These are phyloP conservation scores for Hylia prasina DNA, from an alignment of 2,113 vertebrate genomes.

Conservation along the genomic window DNA sequence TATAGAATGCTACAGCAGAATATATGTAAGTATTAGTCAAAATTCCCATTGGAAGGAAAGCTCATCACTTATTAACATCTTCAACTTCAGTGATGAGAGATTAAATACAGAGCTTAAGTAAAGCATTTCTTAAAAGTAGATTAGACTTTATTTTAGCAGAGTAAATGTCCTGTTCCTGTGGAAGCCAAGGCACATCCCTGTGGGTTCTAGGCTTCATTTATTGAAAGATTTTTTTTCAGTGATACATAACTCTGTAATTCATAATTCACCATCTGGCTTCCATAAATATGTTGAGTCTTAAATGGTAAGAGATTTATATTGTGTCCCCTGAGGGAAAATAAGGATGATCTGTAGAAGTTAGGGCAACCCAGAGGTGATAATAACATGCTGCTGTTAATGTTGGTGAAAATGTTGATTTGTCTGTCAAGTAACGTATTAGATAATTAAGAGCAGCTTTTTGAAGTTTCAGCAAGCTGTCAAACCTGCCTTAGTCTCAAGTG, in stretches of 20 bases:
- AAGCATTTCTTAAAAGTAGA: not conserved
- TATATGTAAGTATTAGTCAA: not conserved
- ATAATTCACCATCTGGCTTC: not conserved
- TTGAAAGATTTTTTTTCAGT: not conserved
- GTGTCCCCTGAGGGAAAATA: not conserved
- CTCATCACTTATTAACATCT: not conserved
- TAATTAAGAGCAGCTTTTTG: not conserved
- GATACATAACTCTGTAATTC: rapidly evolving
- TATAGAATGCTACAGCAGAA: not conserved
- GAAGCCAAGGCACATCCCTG: not conserved
- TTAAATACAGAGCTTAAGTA: not conserved
- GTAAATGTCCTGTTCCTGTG: not conserved
- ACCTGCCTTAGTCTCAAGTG: not conserved
- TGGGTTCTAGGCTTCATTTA: not conserved
- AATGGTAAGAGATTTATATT: not conserved
- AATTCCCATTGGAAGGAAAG: not conserved
- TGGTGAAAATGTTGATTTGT: not conserved
- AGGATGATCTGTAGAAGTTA: not conserved
- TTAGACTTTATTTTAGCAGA: not conserved
- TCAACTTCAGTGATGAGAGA: not conserved
- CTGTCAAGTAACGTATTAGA: not conserved
- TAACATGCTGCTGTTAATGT: not conserved
- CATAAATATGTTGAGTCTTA: not conserved
- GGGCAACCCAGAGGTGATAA: not conserved
- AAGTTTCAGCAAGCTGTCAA: not conserved